Conservation (phyloP, 2,113 vertebrate genomes). For the Seriola rivoliana region DNA sequence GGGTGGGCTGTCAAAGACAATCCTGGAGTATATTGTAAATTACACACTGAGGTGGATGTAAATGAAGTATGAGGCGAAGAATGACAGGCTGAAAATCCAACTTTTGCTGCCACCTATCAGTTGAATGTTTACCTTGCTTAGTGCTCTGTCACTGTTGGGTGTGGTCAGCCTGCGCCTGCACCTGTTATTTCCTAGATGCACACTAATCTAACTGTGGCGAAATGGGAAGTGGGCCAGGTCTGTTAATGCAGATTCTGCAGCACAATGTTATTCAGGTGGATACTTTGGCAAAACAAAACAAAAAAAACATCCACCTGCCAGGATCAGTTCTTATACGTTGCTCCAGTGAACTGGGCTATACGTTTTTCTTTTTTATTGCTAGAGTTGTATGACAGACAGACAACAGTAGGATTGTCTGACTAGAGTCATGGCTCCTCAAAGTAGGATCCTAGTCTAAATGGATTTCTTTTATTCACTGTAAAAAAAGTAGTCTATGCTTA, state of each 20-base stretch:
- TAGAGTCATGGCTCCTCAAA: no score
- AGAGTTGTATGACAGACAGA: background rate
- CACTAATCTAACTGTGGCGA: background rate
- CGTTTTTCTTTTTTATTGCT: background rate
- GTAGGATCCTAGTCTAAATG: no score
- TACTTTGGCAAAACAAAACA: background rate
- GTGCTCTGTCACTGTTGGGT: background rate
- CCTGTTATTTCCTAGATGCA: slow-evolving; percentile 3
- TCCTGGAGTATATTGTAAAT: slow-evolving; percentile 16
- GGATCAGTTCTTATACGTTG: background rate
- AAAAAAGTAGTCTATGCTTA: no score
- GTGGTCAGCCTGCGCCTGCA: slow-evolving; percentile 19
- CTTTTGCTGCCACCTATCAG: background rate
- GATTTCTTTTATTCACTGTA: no score
- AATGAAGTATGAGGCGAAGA: background rate
- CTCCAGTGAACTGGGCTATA: background rate
- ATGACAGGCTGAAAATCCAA: background rate
- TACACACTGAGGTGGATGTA: slow-evolving; percentile 24
- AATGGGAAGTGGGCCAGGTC: background rate
- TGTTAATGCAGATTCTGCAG: slow-evolving; percentile 23
- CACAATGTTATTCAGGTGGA: background rate
- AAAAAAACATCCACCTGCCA: background rate
- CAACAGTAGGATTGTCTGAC: background rate
- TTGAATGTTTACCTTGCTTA: background rate
- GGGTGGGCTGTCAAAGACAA: slow-evolving; percentile 32